These are phyloP conservation scores for Pedetes capensis DNA, from an alignment of 2,113 vertebrate species.

Conservation along the genomic window DNA sequence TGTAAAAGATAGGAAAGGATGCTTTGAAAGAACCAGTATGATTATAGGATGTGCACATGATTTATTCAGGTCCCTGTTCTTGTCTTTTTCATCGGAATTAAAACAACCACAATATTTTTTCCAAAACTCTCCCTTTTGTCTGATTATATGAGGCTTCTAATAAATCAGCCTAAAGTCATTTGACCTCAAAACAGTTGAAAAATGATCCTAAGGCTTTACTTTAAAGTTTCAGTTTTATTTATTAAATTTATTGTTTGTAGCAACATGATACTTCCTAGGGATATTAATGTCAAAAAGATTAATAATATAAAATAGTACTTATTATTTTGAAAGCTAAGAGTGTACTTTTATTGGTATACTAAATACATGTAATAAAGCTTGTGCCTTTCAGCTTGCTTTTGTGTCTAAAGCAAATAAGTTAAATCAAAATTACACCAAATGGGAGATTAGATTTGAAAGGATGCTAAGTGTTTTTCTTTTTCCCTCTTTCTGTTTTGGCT, in stretches of 20 bases:
- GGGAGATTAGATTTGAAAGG: neutral
- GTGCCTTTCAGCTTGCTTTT: constrained; percentile 25
- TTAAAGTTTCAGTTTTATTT: constrained; percentile 23
- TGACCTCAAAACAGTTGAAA: neutral
- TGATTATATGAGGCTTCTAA: neutral
- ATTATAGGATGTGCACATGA: neutral
- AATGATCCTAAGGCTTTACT: neutral
- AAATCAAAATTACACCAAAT: constrained; percentile 24
- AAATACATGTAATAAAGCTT: neutral
- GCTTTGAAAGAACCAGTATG: neutral
- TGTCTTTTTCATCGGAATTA: neutral
- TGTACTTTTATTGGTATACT: neutral
- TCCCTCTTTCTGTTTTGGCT: neutral
- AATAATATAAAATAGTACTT: constrained; percentile 30
- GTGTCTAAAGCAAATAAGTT: constrained; percentile 42
- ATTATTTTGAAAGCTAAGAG: neutral
- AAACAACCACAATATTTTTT: neutral
- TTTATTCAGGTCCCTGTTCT: neutral
- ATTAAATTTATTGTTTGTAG: constrained; percentile 5
- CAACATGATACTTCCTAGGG: neutral
- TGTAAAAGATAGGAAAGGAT: constrained; percentile 45
- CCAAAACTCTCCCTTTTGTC: neutral
- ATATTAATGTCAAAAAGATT: neutral
- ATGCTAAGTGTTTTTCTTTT: neutral
- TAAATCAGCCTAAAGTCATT: neutral